phyloP scores from a whole-genome alignment of 2,797 vertebrate genomes.

The Hippocampus kuda region DNA sequence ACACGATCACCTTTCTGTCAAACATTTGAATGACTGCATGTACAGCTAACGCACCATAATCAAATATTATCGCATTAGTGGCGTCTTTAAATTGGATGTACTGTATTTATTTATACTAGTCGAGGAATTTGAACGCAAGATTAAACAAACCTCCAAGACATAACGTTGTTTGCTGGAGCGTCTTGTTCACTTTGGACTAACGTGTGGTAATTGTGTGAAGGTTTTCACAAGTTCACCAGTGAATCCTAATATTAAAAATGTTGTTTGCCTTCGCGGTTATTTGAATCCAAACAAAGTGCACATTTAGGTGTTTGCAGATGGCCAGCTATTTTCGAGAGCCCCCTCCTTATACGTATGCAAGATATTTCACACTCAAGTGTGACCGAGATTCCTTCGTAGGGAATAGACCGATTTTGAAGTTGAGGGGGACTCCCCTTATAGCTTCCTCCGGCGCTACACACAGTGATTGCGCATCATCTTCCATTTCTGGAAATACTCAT shows the following conservation, averaged over 20 bases:
- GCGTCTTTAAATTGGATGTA: neutral
- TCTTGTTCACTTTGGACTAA: neutral
- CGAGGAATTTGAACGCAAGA: neutral
- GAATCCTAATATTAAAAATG: neutral
- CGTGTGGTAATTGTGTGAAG: neutral
- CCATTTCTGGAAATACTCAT: constrained; percentile 4
- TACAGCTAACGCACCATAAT: neutral
- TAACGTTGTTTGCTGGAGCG: neutral
- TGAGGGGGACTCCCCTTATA: neutral
- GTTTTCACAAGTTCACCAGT: neutral
- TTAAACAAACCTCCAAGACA: neutral
- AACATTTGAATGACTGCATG: neutral
- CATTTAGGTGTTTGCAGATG: neutral
- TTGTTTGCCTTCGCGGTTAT: neutral
- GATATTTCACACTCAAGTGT: constrained; percentile 11
- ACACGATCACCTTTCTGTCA: neutral
- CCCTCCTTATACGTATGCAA: constrained; percentile 2
- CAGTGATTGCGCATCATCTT: constrained; percentile 1
- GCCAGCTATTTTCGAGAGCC: neutral
- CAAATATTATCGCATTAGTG: neutral
- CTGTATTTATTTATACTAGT: neutral
- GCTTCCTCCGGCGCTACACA: neutral
- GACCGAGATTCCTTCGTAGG: neutral
- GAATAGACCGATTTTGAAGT: neutral
- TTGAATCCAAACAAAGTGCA: neutral